phyloP scores from a whole-genome alignment of 2,797 vertebrate genomes.

The Todus mexicanus region DNA sequence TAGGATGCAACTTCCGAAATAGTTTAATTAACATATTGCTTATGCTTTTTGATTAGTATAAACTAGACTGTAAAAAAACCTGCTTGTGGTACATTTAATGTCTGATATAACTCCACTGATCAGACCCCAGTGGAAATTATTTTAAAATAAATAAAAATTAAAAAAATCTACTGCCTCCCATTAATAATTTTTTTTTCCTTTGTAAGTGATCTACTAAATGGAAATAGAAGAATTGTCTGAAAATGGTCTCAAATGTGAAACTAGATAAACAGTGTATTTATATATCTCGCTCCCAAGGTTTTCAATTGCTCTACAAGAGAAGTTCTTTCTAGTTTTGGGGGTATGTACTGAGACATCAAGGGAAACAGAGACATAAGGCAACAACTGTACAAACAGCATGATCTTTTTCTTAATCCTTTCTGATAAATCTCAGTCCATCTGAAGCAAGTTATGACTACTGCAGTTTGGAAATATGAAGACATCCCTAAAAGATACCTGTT shows the following conservation, averaged over 20 bases:
- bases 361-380: constrained; percentile 31
- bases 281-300: background rate
- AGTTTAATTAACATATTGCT: background rate
- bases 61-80: background rate
- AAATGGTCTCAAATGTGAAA: background rate
- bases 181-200: constrained; percentile 24
- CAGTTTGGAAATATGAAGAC: background rate
- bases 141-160: background rate
- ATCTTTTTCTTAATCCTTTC: constrained; percentile 28
- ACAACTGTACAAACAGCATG: constrained; percentile 32
- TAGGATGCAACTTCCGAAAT: background rate
- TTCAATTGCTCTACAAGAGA: background rate
- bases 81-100: background rate
- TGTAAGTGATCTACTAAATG: background rate
- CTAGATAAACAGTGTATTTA: background rate
- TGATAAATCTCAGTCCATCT: background rate
- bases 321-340: background rate
- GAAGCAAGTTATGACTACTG: background rate
- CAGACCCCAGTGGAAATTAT: background rate
- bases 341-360: background rate
- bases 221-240: background rate
- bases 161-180: background rate
- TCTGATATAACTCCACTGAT: background rate
- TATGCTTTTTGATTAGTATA: background rate
- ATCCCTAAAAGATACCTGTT: background rate